Conservation (phyloP, 2,888 invertebrate genomes). For the Euspilapteryx auroguttella region DNA sequence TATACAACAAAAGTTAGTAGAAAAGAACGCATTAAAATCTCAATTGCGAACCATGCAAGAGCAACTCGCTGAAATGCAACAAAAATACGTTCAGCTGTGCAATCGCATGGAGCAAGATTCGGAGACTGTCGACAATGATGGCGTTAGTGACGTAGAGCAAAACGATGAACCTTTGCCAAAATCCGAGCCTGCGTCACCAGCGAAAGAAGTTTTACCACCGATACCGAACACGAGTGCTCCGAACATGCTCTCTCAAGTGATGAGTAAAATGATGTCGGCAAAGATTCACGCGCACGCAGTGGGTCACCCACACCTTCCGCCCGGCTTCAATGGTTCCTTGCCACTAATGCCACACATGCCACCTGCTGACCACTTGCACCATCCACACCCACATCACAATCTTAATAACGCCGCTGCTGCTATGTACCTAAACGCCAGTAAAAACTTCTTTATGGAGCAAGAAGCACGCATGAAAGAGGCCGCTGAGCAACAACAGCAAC, state of each 20-base stretch:
- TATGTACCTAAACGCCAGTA: slow-evolving; percentile 78
- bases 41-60: slow-evolving; percentile 87
- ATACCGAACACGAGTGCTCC: slow-evolving; percentile 39
- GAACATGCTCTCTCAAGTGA: slow-evolving; percentile 65
- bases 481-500: slow-evolving; percentile 49
- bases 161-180: slow-evolving; percentile 52
- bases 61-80: slow-evolving; percentile 88
- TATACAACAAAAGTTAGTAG: slow-evolving; percentile 81
- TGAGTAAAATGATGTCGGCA: slow-evolving; percentile 67
- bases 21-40: slow-evolving; percentile 83
- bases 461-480: slow-evolving; percentile 75
- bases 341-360: slow-evolving; percentile 62
- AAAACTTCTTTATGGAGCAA: slow-evolving; percentile 79
- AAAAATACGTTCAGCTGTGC: slow-evolving; percentile 85
- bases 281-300: slow-evolving; percentile 62
- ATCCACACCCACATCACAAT: slow-evolving; percentile 58
- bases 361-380: slow-evolving; percentile 52
- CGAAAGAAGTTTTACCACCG: slow-evolving; percentile 52
- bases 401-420: slow-evolving; percentile 66
- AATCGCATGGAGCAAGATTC: slow-evolving; percentile 82
- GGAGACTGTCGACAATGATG: slow-evolving; percentile 74
- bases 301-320: slow-evolving; percentile 59
- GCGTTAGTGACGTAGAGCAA: slow-evolving; percentile 72
- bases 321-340: slow-evolving; percentile 60
- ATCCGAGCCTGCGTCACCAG: slow-evolving; percentile 61